Evolutionary conservation across 2,888 invertebrate species (phyloP), one percentile per base, ranked within the genome.

Genomic region (Conops quadrifasciatus): DNA sequence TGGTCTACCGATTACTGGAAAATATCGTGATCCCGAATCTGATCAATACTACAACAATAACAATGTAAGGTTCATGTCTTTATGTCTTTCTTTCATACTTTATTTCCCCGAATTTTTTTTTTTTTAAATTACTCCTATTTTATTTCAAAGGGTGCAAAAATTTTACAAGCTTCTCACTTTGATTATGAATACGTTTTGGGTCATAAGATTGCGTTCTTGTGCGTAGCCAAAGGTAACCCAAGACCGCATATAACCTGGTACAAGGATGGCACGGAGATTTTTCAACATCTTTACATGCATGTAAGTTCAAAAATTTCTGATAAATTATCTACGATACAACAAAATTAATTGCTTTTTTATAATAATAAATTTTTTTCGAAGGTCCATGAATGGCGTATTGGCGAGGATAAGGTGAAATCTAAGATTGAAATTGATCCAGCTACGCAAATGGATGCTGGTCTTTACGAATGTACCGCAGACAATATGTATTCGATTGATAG

Each of bases 401-500:
- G 91, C 11, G 89, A 91, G 1, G 94, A 94, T 81, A 91, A 89
- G 78, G 92, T 96, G 51, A 96, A 96, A 85, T 95, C 95, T 30
- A 96, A 96, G 88, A 89, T 96, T 80, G 96, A 96, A 88, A 96
- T 96, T 64, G 96, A 96, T 84, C 96, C 96, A 13, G 96, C 96
- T 0, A 95, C 96, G 3, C 96, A 96, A 87, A 96, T 95, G 95
- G 96, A 96, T 83, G 95, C 95, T 15, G 96, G 96, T n/a, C 92
- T 94, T 21, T 96, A 96, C 85, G 96, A 96, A 84, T 96, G 96
- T 81, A 94, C 94, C 4, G 96, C 96, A 0, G 95, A 96, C 86
- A 96, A 96, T 83, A 95, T 94, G 93, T 96, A 95, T 85, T 93
- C 94, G 47, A 93, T 96, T 74, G 96, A 96, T 85, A 89, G 94